Conservation (phyloP, 2,888 invertebrate genomes). For the Nemapogon koenigi region DNA sequence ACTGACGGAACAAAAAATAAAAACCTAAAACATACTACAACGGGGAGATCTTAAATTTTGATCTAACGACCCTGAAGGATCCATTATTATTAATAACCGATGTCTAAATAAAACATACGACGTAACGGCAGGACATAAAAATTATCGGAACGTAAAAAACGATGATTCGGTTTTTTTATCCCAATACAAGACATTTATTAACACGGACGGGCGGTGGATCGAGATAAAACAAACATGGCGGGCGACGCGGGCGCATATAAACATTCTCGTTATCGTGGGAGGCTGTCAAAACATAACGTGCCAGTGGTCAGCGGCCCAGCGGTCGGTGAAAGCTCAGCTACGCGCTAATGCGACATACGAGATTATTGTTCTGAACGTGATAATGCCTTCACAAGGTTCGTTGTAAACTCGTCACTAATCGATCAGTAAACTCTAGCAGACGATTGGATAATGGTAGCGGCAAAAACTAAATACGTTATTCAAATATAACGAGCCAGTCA, state of each 20-base stretch:
- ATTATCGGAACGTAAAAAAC: slow-evolving; percentile 40
- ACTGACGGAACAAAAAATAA: slow-evolving; percentile 39
- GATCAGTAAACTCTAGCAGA: too few relatives aligned
- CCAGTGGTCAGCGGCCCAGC: slow-evolving; percentile 43
- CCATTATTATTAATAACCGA: slow-evolving; percentile 61
- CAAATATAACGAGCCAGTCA: slow-evolving; percentile 2
- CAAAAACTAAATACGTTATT: too few relatives aligned
- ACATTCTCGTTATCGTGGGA: slow-evolving; percentile 60
- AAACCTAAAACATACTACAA: slow-evolving; percentile 41
- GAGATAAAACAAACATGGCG: slow-evolving; percentile 65
- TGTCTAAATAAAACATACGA: slow-evolving; percentile 58
- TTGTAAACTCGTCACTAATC: not conserved
- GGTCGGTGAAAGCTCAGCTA: slow-evolving; percentile 47
- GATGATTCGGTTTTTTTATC: slow-evolving; percentile 27
- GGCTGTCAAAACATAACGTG: slow-evolving; percentile 65
- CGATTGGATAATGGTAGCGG: too few relatives aligned
- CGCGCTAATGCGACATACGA: slow-evolving; percentile 28
- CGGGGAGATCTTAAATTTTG: slow-evolving; percentile 48
- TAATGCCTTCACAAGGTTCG: not conserved
- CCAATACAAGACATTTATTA: slow-evolving; percentile 58
- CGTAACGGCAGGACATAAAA: slow-evolving; percentile 29
- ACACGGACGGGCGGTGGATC: slow-evolving; percentile 53
- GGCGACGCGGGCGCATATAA: slow-evolving; percentile 55
- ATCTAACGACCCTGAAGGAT: slow-evolving; percentile 52
- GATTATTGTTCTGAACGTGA: not conserved